These are phyloP conservation scores for Epistrophella euchroma DNA, from an alignment of 2,888 invertebrate species.

Conservation along the genomic window DNA sequence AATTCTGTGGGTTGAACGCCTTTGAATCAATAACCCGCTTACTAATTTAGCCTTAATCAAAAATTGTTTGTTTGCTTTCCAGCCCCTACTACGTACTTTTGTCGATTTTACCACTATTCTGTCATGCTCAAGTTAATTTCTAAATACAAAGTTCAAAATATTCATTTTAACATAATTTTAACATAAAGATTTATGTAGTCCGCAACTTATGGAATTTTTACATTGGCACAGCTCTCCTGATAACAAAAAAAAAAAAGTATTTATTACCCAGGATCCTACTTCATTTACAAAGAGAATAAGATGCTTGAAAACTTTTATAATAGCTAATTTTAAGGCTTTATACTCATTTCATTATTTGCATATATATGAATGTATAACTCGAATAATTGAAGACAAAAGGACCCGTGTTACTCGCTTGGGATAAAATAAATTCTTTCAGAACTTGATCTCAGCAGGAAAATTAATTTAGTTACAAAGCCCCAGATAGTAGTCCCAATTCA, in stretches of 20 bases:
- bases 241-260: not conserved
- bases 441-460: not conserved
- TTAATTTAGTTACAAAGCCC: slow-evolving; percentile 3
- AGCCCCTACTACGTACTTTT: too few species aligned
- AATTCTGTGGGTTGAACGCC: too few species aligned
- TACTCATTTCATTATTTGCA: not conserved
- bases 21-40: too few species aligned
- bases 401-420: not conserved
- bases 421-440: not conserved
- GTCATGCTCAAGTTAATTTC: not conserved
- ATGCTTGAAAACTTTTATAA: slow-evolving; percentile 1
- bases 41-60: too few species aligned
- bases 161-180: too few species aligned
- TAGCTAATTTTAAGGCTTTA: not conserved
- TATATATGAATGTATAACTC: not conserved
- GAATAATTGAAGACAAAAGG: not conserved
- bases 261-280: too few species aligned
- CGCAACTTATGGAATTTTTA: not conserved
- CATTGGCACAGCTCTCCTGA: not conserved
- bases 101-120: too few species aligned
- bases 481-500: not conserved
- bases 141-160: too few species aligned
- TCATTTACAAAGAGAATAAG: too few species aligned
- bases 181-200: too few species aligned
- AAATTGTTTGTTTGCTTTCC: too few species aligned